phyloP scores from a whole-genome alignment of 2,888 invertebrate genomes.

The Euplagia quadripunctaria region DNA sequence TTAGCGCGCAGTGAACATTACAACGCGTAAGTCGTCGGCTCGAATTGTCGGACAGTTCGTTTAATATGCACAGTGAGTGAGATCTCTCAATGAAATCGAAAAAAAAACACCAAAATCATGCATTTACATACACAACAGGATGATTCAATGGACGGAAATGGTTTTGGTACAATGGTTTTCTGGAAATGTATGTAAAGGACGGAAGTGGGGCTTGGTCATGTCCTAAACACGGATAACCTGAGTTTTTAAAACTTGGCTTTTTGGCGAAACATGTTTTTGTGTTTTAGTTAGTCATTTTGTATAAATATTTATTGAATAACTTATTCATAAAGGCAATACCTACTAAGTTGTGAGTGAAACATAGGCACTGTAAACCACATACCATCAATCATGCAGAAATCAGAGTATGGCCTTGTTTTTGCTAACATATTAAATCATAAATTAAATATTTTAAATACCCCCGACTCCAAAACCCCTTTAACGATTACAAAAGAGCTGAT shows the following conservation, averaged over 20 bases:
- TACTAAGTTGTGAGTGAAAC: too few relatives aligned
- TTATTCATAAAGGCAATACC: too few relatives aligned
- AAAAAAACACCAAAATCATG: conserved; percentile 52
- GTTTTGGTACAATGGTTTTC: conserved; percentile 75
- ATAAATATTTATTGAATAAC: too few relatives aligned
- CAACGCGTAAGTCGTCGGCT: conserved; percentile 33
- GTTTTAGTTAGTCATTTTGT: not conserved
- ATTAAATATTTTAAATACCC: too few relatives aligned
- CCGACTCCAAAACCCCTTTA: too few relatives aligned
- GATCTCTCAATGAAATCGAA: conserved; percentile 67
- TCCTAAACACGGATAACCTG: conserved; percentile 45
- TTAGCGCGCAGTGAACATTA: conserved; percentile 37
- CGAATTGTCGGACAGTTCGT: conserved; percentile 50
- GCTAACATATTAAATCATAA: too few relatives aligned
- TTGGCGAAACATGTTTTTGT: conserved; percentile 12
- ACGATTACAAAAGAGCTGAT: too few relatives aligned
- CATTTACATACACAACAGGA: conserved; percentile 65
- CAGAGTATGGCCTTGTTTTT: too few relatives aligned
- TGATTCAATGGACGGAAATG: conserved; percentile 80
- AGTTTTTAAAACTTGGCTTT: conserved; percentile 24
- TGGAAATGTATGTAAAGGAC: conserved; percentile 61
- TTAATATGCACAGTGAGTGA: conserved; percentile 61
- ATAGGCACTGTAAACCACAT: too few relatives aligned
- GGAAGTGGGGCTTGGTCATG: conserved; percentile 57
- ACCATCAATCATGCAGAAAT: too few relatives aligned